Conservation (phyloP, 1,140 invertebrate species). For the Nephotettix cincticeps region DNA sequence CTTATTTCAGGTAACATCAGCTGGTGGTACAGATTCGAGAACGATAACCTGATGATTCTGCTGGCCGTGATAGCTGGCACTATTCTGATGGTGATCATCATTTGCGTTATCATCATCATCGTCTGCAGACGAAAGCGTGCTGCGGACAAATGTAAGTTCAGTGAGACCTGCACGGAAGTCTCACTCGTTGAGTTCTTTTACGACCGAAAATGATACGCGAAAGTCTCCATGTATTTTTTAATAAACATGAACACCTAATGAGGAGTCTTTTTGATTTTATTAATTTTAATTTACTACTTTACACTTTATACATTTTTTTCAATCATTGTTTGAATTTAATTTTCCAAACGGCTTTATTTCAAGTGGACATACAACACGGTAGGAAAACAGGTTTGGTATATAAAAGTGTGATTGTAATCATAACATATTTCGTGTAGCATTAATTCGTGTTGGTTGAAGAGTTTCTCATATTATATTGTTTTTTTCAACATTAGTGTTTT, state of each 20-base stretch:
- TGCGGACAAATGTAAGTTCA: constrained; percentile 82
- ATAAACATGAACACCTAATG: not conserved
- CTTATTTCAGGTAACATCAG: constrained; percentile 62
- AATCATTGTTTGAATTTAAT: too few relatives aligned
- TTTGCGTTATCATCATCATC: constrained; percentile 80
- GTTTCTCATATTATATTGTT: too few relatives aligned
- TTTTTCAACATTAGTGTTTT: too few relatives aligned
- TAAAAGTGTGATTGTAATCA: too few relatives aligned
- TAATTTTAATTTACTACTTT: not conserved
- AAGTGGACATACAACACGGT: too few relatives aligned
- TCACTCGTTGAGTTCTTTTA: constrained; percentile 12
- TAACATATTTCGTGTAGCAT: too few relatives aligned
- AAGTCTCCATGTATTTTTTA: not conserved
- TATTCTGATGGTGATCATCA: constrained; percentile 73
- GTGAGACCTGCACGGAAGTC: constrained; percentile 14
- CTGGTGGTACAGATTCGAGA: constrained; percentile 74
- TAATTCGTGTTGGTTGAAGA: too few relatives aligned
- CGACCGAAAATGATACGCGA: not conserved
- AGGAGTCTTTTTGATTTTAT: not conserved
- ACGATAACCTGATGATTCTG: constrained; percentile 73
- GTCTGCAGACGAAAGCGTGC: constrained; percentile 75
- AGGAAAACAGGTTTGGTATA: too few relatives aligned
- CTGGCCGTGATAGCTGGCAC: constrained; percentile 71
- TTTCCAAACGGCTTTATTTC: too few relatives aligned
- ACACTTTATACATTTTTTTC: too few relatives aligned